Base-by-base conservation (phyloP, 2,888 invertebrate species). In the Macaria notata region DNA sequence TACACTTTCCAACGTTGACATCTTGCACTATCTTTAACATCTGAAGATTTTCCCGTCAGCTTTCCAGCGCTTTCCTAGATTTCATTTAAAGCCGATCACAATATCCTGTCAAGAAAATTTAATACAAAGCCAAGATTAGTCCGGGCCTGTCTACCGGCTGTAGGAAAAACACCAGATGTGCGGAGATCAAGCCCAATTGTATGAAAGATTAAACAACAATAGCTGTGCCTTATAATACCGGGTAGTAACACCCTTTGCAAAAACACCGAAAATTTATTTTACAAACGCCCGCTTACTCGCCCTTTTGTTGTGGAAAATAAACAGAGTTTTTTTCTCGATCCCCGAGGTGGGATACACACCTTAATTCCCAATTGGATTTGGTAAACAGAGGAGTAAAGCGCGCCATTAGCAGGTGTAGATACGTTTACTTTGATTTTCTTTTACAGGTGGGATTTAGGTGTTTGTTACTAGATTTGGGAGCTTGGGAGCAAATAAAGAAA, bases 241-340 rank as follows among this genome's bases (percentile, higher is more conserved):
- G 67, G 70, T 64, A 69, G 70, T 63, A 68, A 67, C 72, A 71
- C 74, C 74, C 72, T 65, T 62, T 66, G 66, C 65, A 66, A 72
- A 73, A 71, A 73, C 66, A 77, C 73, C 79, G 75, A 76, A 79
- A 79, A 78, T 83, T 81, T 81, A 81, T 85, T 86, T 83, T 79
- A 78, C 75, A 78, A 79, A 73, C 75, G 73, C 73, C 69, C 66
- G 66, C 72, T 70, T 72, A 69, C 71, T 75, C 65, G 65, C 69
- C 71, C 75, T 78, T 79, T 83, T 79, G 78, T 81, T 72, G 71
- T 74, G 70, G 73, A 79, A 80, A 79, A 83, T 79, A 81, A 81
- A 80, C 75, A 69, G 70, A 73, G 62, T 68, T 75, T 78, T 80
- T 75, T 78, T 80, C 76, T 68, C 69, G 64, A 69, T 69, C 63